Base-by-base conservation (phyloP, 2,113 vertebrate species). In the Nothocercus julius region DNA sequence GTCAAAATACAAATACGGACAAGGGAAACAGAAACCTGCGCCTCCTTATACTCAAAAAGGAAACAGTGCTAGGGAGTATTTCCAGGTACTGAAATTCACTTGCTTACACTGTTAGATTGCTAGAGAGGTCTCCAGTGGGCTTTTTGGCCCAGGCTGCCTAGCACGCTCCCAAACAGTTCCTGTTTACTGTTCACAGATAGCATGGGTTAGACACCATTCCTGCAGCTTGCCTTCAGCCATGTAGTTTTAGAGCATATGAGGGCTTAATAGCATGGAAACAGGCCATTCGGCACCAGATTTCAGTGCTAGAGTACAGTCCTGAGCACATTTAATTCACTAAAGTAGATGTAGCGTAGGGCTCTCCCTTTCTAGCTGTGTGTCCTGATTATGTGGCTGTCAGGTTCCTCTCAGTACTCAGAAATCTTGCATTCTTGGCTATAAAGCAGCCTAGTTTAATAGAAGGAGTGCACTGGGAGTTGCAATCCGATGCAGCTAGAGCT, bases 161-260 rank as follows among this genome's bases (percentile, higher is more conserved):
- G 34, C 36, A 40, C 38, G 40, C 25, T 63, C 36, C 36, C 36
- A 70, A 85, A 38, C 0, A 22, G 51, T 78, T 78, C 34, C 38
- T 45, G 3, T 21, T 56, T 40, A 9, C 7, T 49, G 30, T 54
- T 70, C 24, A 32, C 32, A 61, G 51, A 61, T 22, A 61, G 5
- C 14, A 14, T 12, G 49, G 18, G 18, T 51, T 82, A 28, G 27
- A 62, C 21, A 18, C 38, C 54, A 32, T 42, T 82, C 17, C 15
- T 73, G 8, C 5, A 1, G 0, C 56, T n/a, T 76, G 16, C n/a
- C 42, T 13, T 58, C 28, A 86, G 19, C 6, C 12, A 25, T 5
- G 3, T 49, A 38, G 4, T 20, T 79, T 67, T 63, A 22, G 25
- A 59, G 9, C 3, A 0, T 45, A 25, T 0, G 1, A 16, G 13